Conservation (phyloP, 2,888 invertebrate species). For the Athripsodes cinereus region DNA sequence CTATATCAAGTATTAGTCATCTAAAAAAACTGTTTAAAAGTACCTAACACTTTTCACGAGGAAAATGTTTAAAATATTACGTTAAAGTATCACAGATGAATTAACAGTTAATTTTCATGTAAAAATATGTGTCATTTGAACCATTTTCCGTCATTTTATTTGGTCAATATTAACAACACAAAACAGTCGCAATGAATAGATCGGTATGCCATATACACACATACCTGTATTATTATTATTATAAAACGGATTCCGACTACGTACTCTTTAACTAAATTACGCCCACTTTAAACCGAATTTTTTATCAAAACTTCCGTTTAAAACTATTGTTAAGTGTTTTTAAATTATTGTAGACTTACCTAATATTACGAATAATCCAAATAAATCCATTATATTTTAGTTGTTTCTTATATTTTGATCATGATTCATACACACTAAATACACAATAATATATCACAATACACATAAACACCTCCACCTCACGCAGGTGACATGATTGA, state of each 20-base stretch:
- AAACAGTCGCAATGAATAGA: too few relatives aligned
- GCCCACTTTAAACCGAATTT: constrained; percentile 19
- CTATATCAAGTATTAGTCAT: too few relatives aligned
- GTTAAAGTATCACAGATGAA: too few relatives aligned
- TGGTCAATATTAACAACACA: neutral
- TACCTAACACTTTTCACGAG: too few relatives aligned
- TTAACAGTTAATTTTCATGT: too few relatives aligned
- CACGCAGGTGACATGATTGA: constrained; percentile 22
- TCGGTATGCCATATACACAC: neutral
- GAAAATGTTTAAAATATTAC: too few relatives aligned
- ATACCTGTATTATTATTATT: neutral
- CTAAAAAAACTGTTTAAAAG: too few relatives aligned
- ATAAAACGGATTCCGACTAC: constrained; percentile 19
- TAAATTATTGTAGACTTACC: constrained; percentile 14
- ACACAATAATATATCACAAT: constrained; percentile 20
- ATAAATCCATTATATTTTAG: constrained; percentile 22
- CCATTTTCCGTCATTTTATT: neutral
- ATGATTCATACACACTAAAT: constrained; percentile 21
- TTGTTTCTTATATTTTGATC: constrained; percentile 19
- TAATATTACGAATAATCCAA: constrained; percentile 18
- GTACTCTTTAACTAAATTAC: neutral
- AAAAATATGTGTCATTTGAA: neutral
- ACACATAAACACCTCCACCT: constrained; percentile 19
- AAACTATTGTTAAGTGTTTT: neutral
- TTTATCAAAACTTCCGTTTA: neutral